Conservation (phyloP, 2,797 vertebrate genomes). For the Tokudaia tokunoshimensis region DNA sequence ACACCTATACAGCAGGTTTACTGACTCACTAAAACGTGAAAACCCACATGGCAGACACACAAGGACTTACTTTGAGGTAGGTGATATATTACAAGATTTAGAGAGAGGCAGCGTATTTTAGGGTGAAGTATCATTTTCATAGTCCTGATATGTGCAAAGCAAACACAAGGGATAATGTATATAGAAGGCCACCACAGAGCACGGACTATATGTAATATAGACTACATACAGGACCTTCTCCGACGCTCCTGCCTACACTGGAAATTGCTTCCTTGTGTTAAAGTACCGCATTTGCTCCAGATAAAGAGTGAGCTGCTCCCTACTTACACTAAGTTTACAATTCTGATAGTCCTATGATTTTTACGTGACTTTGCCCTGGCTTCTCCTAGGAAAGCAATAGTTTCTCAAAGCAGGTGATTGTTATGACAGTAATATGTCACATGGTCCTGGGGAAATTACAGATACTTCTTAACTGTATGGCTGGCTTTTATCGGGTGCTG, state of each 20-base stretch:
- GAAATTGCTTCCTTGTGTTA: background rate
- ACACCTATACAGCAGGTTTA: background rate
- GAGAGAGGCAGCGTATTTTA: background rate
- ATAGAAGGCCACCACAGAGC: background rate
- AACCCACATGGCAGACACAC: background rate
- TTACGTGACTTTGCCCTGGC: background rate
- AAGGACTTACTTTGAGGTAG: background rate
- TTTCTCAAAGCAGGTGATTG: background rate
- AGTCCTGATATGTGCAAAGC: background rate
- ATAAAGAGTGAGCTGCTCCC: background rate
- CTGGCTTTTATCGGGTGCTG: background rate
- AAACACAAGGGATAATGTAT: background rate
- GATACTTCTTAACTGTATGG: background rate
- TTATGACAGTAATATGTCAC: background rate
- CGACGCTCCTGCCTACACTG: background rate
- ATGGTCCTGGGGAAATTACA: background rate
- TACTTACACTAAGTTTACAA: background rate
- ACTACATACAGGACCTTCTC: background rate
- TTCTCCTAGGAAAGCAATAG: slow-evolving; percentile 9
- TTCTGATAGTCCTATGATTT: background rate
- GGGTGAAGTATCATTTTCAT: background rate
- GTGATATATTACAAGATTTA: background rate
- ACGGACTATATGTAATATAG: background rate
- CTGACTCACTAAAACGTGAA: background rate
- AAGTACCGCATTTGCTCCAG: background rate